These are phyloP conservation scores for Brachionus koreanus DNA, from an alignment of 1,140 invertebrate species.

Conservation along the genomic window DNA sequence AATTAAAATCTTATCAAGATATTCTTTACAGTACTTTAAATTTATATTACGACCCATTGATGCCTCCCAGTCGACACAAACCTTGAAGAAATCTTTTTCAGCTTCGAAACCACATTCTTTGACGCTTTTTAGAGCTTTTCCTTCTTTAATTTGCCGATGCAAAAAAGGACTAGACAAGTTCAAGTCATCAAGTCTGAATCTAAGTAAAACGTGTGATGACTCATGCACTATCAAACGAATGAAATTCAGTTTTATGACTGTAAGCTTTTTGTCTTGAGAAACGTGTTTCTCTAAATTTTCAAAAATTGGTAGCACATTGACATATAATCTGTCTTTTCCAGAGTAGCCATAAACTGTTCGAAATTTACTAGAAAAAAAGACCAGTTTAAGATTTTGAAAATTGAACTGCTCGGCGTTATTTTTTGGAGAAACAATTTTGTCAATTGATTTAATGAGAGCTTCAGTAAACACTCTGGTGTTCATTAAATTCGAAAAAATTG, in stretches of 20 bases:
- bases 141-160: neutral
- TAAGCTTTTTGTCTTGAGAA: neutral
- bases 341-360: neutral
- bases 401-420: neutral
- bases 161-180: slow-evolving; percentile 1
- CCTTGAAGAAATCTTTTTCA: neutral
- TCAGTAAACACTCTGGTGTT: neutral
- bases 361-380: neutral
- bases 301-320: neutral
- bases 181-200: neutral
- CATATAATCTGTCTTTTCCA: neutral
- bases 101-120: slow-evolving; percentile 11
- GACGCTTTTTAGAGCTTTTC: neutral
- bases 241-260: neutral
- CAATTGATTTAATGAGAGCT: neutral
- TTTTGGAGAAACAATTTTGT: neutral
- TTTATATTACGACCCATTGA: neutral
- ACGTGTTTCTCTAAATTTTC: neutral
- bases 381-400: neutral
- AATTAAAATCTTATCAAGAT: neutral
- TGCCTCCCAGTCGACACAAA: neutral
- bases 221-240: neutral
- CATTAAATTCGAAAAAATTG: neutral
- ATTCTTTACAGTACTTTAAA: neutral
- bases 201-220: neutral